Evolutionary conservation across 2,113 vertebrate species (phyloP).

Genomic region (Xenus cinereus): DNA sequence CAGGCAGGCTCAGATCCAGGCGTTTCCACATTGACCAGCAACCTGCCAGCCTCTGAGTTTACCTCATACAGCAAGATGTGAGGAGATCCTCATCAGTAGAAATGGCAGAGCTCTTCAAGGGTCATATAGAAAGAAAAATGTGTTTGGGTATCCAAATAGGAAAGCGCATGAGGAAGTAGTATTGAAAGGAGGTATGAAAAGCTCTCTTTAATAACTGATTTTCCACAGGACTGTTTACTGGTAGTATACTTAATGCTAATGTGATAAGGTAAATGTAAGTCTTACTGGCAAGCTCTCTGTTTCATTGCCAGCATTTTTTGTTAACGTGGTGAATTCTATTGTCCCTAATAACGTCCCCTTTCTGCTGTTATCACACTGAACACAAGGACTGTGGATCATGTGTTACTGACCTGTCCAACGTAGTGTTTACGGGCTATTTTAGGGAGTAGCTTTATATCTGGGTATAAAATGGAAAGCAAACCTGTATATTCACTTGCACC

Average conservation of each 20-base stretch:
- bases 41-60: background rate
- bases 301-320: background rate
- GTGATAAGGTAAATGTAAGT: background rate
- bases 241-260: background rate
- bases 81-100: background rate
- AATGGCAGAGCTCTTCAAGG: background rate
- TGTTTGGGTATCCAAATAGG: background rate
- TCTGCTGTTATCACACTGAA: background rate
- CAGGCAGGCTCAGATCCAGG: background rate
- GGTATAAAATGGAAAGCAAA: background rate
- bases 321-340: background rate
- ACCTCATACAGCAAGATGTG: background rate
- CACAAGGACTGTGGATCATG: rapidly evolving
- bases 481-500: background rate
- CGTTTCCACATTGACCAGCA: background rate
- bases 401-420: background rate
- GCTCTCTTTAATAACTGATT: background rate
- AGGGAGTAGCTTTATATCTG: background rate
- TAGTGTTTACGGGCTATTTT: background rate
- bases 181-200: background rate
- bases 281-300: background rate
- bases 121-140: background rate
- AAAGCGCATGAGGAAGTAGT: background rate
- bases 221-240: background rate
- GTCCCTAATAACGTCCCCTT: background rate